A percentile compares a stretch with the other conserved stretches of the same genome.
These are phyloP conservation scores for Pammene fasciana DNA, from an alignment of 2,888 invertebrate genomes.

Conservation along the genomic window DNA sequence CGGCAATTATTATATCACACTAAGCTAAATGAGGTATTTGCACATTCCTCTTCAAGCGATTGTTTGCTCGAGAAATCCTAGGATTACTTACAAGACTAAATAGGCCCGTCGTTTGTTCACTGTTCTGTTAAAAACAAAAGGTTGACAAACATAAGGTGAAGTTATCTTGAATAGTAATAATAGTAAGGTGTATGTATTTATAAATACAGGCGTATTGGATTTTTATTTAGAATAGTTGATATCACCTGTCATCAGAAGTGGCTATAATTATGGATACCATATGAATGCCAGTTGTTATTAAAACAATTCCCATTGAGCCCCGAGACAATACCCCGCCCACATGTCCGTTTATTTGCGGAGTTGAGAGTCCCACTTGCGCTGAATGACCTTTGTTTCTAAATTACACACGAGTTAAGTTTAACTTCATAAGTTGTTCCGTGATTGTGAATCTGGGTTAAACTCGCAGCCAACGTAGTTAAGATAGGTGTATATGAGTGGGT, in stretches of 20 bases:
- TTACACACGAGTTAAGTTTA: constrained; percentile 25
- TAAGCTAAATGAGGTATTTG: not conserved
- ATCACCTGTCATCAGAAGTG: too few species aligned
- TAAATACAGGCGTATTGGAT: too few species aligned
- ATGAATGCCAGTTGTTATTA: not conserved
- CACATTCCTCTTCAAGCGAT: not conserved
- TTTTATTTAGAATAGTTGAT: too few species aligned
- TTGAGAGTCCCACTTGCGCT: constrained; percentile 12
- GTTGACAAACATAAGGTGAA: too few species aligned
- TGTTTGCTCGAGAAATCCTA: too few species aligned
- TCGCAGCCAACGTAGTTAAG: not conserved
- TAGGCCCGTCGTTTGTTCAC: too few species aligned
- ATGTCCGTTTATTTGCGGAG: constrained; percentile 18
- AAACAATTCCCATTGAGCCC: not conserved
- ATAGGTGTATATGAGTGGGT: not conserved
- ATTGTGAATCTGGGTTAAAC: constrained; percentile 25
- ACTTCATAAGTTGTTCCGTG: constrained; percentile 26
- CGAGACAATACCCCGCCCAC: constrained; percentile 9
- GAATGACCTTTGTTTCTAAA: constrained; percentile 29
- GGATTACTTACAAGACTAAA: too few species aligned
- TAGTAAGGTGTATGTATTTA: too few species aligned
- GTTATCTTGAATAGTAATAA: too few species aligned
- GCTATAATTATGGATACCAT: too few species aligned
- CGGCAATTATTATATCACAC: constrained; percentile 6
- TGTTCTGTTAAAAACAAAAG: too few species aligned